Percentiles rank a stretch among this genome's conserved stretches.
These are phyloP conservation scores for Anoplophora glabripennis DNA, from an alignment of 1,140 invertebrate genomes.

Conservation along the genomic window DNA sequence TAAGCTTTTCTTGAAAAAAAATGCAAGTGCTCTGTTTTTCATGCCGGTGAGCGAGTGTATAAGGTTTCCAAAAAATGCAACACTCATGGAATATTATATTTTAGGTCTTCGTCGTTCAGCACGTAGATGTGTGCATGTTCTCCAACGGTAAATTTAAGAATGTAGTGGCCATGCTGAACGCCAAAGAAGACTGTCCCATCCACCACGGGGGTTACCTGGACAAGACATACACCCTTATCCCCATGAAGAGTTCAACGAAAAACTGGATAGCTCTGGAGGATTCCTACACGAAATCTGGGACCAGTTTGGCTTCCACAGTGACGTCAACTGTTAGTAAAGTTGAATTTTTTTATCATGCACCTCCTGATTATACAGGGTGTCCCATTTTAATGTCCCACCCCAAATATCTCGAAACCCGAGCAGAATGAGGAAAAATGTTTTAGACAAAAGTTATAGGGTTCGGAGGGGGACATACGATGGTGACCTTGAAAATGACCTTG, in stretches of 20 bases:
- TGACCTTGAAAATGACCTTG: too few relatives aligned
- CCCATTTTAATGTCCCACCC: too few relatives aligned
- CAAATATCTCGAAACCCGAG: too few relatives aligned
- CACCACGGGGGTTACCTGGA: constrained; percentile 60
- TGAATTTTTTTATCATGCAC: not conserved
- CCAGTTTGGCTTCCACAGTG: constrained; percentile 68
- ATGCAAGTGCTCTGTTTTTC: too few relatives aligned
- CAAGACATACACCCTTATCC: constrained; percentile 64
- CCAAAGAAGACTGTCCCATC: constrained; percentile 64
- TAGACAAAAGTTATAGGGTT: too few relatives aligned
- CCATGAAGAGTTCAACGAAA: constrained; percentile 72
- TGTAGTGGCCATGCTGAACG: constrained; percentile 85
- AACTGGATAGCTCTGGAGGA: constrained; percentile 81
- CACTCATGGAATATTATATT: not conserved
- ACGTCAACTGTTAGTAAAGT: constrained; percentile 54
- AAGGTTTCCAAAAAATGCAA: too few relatives aligned
- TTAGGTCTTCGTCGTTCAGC: constrained; percentile 86
- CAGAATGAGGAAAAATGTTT: too few relatives aligned
- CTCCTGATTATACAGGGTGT: too few relatives aligned
- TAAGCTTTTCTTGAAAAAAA: too few relatives aligned
- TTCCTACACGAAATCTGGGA: constrained; percentile 66
- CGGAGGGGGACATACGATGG: too few relatives aligned
- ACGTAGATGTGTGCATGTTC: constrained; percentile 98
- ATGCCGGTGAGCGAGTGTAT: too few relatives aligned
- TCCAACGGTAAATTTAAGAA: constrained; percentile 99